Evolutionary conservation across 2,888 invertebrate species (phyloP), one percentile per base, ranked within the genome.

Genomic region (Sphecodes monilicornis): DNA sequence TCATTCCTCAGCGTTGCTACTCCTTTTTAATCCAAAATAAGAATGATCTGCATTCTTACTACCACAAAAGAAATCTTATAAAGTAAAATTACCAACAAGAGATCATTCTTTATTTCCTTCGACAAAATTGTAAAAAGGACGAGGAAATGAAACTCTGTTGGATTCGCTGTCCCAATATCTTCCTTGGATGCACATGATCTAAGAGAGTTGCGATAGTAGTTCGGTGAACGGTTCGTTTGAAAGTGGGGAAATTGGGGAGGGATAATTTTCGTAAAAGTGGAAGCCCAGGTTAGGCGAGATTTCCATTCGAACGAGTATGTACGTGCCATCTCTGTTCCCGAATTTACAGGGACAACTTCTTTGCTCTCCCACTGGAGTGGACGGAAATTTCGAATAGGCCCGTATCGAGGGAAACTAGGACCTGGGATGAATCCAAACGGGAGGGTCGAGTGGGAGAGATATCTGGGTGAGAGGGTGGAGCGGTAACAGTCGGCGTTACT

Each of bases 401-500:
- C 39, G 66, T 54, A 60, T 66, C 43, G 46, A 36, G 69, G 39
- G 54, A n/a, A 85, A 80, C 76, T 68, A 36, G 77, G 73, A 76
- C 39, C 80, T 54, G 71, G 71, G 71, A 69, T 50, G 50, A 68
- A 60, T 71, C 64, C 26, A 29, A 50, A 43, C 10, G 72, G 18
- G 64, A 73, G 66, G 50, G 60, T 70, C 76, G 75, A 80, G 75
- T 29, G 36, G 69, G 32, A 29, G 71, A 74, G 68, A 72, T 78
- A 78, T 74, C 75, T 69, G 71, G 81, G 80, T 32, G 85, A 79
- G 74, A 80, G 78, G 57, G 60, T 50, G 39, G 75, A 46, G 64
- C 68, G 87, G 87, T 90, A 92, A 92, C 93, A 92, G 93, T 92
- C 91, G 90, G 91, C 85, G 89, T 89, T 90, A 87, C 90, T 91